These are phyloP conservation scores for Lanius collurio DNA, from an alignment of 2,113 vertebrate genomes.

Conservation along the genomic window DNA sequence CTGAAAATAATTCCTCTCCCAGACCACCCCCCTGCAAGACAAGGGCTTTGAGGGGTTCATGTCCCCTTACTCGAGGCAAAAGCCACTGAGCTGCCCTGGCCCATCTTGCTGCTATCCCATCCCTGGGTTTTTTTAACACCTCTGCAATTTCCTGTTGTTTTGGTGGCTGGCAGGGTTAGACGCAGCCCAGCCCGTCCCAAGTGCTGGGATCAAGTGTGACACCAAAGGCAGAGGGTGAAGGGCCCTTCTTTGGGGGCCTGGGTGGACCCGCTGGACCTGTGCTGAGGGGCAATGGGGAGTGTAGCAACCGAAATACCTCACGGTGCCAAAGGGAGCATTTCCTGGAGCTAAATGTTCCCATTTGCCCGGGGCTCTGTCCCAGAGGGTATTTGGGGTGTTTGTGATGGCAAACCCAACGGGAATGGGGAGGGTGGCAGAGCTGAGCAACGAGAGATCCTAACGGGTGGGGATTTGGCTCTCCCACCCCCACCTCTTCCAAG, in stretches of 20 bases:
- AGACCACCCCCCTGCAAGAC: no score
- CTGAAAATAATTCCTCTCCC: background rate
- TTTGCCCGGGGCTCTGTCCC: background rate
- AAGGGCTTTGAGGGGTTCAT: background rate
- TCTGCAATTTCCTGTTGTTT: background rate
- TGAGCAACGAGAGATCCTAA: background rate
- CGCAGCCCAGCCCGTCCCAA: background rate
- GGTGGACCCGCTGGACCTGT: background rate
- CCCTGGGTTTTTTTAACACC: background rate
- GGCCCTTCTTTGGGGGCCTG: background rate
- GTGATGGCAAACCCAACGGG: no score
- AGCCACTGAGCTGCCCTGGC: background rate
- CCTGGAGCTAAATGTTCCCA: background rate
- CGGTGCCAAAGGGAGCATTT: background rate
- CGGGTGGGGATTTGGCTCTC: background rate
- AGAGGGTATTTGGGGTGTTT: fast-evolving
- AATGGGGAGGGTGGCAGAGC: background rate
- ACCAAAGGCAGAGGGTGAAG: background rate
- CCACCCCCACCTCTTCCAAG: background rate
- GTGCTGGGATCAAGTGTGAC: fast-evolving
- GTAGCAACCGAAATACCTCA: background rate
- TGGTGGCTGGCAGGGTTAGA: background rate
- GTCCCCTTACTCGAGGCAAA: background rate
- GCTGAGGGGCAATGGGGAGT: background rate
- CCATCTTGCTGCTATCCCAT: background rate